Evolutionary conservation across 1,140 invertebrate species (phyloP), one percentile per base, ranked within the genome.

Genomic region (Megalopta genalis): DNA sequence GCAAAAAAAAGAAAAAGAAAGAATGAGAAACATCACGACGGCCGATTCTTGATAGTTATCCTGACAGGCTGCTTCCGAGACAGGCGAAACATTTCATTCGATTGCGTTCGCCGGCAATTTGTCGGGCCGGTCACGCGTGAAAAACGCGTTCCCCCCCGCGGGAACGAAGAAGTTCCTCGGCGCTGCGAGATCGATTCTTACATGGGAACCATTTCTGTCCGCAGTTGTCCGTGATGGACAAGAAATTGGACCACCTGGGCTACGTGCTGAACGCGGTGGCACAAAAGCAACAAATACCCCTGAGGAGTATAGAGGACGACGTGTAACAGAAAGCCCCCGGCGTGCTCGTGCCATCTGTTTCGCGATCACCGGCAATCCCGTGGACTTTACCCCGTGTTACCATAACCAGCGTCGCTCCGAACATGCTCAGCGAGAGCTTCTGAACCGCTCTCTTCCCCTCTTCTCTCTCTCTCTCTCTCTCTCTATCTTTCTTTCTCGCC

Each of bases 211-310:
- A n/a, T 81, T 84, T 88, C 84, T 88, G 79, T 88, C 93, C 94
- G 70, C 93, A 96, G 95, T 90, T 96, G 84, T 94, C 94, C 72
- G 93, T 94, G 74, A 95, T 96, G 94, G 95, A 96, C 88, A 95
- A 95, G 89, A 96, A 96, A 90, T 86, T 96, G 77, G 95, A 96
- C 88, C 94, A 96, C 81, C 90, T 96, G 73, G 91, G 96, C 37
- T 94, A 95, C 84, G 93, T 96, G 46, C 88, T 96, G 57, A 96
- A 95, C 88, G 93, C 94, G 18, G 80, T 96, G 63, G 94, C 94
- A 67, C 94, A 95, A 88, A 94, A 94, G 86, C 94, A 95, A 86
- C 93, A 94, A 76, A 92, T 94, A 81, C 91, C 93, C 23, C 82
- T 93, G 18, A 89, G 91, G 62, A 90, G 89, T 70, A 88, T 93